Percentiles rank a stretch among this genome's conserved stretches.
These are phyloP conservation scores for Syngnathus acus DNA, from an alignment of 2,797 vertebrate species.

Conservation along the genomic window DNA sequence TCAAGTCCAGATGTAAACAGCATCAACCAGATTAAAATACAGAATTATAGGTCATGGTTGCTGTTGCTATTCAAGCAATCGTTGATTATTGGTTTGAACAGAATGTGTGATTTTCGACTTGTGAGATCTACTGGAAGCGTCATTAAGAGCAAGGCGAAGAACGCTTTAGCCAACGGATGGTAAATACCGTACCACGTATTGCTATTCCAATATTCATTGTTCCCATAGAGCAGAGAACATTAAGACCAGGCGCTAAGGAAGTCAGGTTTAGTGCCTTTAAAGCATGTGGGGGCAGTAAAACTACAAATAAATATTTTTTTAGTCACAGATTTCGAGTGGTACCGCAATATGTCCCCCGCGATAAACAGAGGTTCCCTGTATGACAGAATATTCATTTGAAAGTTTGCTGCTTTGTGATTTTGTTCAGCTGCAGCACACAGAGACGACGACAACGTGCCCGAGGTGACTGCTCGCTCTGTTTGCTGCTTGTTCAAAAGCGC, in stretches of 20 bases:
- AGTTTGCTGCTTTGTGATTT: constrained; percentile 17
- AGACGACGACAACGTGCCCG: constrained; percentile 16
- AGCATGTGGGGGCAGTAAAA: no score
- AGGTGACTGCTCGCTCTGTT: constrained; percentile 15
- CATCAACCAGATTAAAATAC: constrained; percentile 11
- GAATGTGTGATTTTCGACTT: not conserved
- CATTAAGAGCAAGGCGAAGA: no score
- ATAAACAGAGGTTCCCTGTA: no score
- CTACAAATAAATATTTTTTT: no score
- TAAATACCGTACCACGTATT: no score
- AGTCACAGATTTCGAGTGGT: not conserved
- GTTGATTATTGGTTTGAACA: not conserved
- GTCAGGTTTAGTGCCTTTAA: no score
- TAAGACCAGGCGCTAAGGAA: no score
- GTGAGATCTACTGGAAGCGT: not conserved
- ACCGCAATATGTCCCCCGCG: no score
- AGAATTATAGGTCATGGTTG: no score
- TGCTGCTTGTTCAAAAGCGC: constrained; percentile 34
- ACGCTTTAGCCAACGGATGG: no score
- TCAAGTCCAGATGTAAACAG: constrained; percentile 38
- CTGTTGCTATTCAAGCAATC: not conserved
- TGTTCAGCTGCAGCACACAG: constrained; percentile 9
- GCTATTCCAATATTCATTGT: no score
- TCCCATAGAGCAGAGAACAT: no score
- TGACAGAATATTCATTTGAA: constrained; percentile 23